Base-by-base conservation (phyloP, 2,113 vertebrate genomes). In the Empidonax traillii region DNA sequence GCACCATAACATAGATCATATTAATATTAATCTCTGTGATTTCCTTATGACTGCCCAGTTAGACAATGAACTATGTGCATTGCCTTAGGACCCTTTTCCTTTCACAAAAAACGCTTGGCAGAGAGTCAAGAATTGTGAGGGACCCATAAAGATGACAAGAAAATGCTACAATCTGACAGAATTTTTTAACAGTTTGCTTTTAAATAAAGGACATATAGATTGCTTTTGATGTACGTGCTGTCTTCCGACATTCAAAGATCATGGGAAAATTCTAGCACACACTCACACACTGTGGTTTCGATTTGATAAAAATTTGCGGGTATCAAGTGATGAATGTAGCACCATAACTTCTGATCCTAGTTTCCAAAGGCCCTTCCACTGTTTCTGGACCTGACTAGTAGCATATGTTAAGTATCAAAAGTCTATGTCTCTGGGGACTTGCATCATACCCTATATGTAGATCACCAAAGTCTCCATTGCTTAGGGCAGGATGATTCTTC, bases 241-340 rank as follows among this genome's bases (percentile, higher is more conserved):
- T 82, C 68, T 90, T 76, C n/a, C 9, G 44, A 6, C 10, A 59
- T 55, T 43, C 76, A 25, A 30, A 1, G 0, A 35, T n/a, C 9
- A 47, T 2, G 7, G 14, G 23, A 28, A 81, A 89, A 71, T 8
- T 2, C 18, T 85, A 68, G 5, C 33, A n/a, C 19, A 13, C 10
- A 14, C 3, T 35, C 33, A n/a, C 19, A 13, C 10, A 14, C 3
- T 35, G 3, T 73, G 22, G 46, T 69, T 85, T 80, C 27, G 30
- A 4, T 74, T 43, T 84, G n/a, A 71, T 81, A 84, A 27, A 77
- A 67, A 6, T 87, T 91, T 85, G 16, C 7, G 46, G 30, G 5
- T 62, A 19, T 58, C 22, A 20, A 13, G 3, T 12, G 3, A 80
- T 41, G 39, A 81, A 41, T 0, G 0, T 5, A 77, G 25, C 17